Conservation (phyloP, 2,113 vertebrate genomes). For the Pholis gunnellus region DNA sequence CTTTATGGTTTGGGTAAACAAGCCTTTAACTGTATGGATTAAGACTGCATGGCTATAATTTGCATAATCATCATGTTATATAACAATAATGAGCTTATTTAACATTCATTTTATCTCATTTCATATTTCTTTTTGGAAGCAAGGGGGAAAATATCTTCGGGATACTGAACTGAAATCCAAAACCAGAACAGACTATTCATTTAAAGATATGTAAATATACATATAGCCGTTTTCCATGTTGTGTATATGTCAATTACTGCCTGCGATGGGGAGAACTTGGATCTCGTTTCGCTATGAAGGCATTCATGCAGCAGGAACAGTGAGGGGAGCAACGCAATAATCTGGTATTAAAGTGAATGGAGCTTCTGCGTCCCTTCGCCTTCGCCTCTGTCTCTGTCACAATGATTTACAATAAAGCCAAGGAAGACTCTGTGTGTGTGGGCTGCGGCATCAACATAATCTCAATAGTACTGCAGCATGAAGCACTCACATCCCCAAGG, state of each 20-base stretch:
- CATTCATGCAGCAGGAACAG: slow-evolving; percentile 30
- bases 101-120: slow-evolving; percentile 48
- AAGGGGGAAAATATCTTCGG: slow-evolving; percentile 31
- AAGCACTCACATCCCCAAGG: slow-evolving; percentile 40
- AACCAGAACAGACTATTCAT: slow-evolving; percentile 3
- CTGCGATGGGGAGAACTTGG: slow-evolving; percentile 1
- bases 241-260: neutral
- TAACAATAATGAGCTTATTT: slow-evolving; percentile 56
- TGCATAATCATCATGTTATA: slow-evolving; percentile 59
- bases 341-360: slow-evolving; percentile 48
- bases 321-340: slow-evolving; percentile 36
- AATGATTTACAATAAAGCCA: slow-evolving; percentile 63
- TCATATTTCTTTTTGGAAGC: slow-evolving; percentile 52
- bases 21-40: slow-evolving; percentile 41
- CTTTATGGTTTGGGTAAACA: slow-evolving; percentile 42
- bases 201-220: neutral
- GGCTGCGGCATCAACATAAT: slow-evolving; percentile 73
- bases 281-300: neutral
- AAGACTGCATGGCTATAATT: slow-evolving; percentile 47
- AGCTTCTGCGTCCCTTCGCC: slow-evolving; percentile 47
- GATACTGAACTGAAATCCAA: slow-evolving; percentile 22
- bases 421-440: slow-evolving; percentile 58
- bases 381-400: slow-evolving; percentile 64
- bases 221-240: neutral
- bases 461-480: slow-evolving; percentile 58